Evolutionary conservation across 2,888 invertebrate species (phyloP).

Genomic region (Pyrrhosoma nymphula): DNA sequence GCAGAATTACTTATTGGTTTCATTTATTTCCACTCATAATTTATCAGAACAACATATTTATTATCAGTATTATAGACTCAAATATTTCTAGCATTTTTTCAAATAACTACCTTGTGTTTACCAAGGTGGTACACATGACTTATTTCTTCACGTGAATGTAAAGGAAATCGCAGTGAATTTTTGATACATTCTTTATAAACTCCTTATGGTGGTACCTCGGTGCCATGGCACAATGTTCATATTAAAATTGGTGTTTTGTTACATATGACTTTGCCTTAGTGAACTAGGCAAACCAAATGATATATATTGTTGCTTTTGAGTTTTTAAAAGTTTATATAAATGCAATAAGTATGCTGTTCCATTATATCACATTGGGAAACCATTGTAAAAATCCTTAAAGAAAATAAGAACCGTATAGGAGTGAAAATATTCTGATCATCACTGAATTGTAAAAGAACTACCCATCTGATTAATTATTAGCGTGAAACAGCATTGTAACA

Average conservation of each 20-base stretch:
- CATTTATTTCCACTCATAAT: background rate
- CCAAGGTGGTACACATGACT: constrained; percentile 35
- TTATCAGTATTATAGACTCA: constrained; percentile 65
- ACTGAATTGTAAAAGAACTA: background rate
- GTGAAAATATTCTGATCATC: background rate
- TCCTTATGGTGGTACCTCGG: constrained; percentile 16
- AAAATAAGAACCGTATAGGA: background rate
- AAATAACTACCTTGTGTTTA: constrained; percentile 51
- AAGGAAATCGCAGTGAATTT: constrained; percentile 49
- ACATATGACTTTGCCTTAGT: background rate
- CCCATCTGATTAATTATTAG: background rate
- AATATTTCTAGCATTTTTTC: constrained; percentile 63
- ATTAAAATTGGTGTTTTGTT: constrained; percentile 45
- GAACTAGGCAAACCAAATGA: constrained; percentile 16
- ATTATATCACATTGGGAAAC: background rate
- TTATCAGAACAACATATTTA: constrained; percentile 33
- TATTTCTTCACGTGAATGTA: constrained; percentile 55
- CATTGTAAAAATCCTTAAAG: background rate
- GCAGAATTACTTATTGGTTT: constrained; percentile 1
- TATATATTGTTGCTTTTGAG: constrained; percentile 7
- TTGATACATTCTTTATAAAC: constrained; percentile 63
- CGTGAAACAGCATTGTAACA: constrained; percentile 30
- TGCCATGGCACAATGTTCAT: constrained; percentile 61
- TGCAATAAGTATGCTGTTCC: constrained; percentile 41
- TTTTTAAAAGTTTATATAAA: constrained; percentile 41